Evolutionary conservation across 37 sponge, comb jelly and placozoan genomes (phyloP), one percentile per base, ranked within the genome.

Genomic region (Eunapius fragilis): DNA sequence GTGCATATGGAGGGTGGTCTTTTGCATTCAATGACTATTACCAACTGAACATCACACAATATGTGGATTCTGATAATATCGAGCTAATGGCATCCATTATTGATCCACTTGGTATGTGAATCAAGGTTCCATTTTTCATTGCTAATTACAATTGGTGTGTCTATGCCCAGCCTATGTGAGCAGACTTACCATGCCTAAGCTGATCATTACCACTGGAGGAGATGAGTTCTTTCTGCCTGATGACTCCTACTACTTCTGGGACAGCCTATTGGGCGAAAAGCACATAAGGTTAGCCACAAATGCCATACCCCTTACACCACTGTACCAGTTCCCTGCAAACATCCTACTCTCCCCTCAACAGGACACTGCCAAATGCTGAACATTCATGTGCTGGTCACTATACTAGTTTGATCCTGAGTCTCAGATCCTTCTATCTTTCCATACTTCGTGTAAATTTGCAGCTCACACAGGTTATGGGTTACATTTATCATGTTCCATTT

Each of bases 151-250:
- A n/a, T n/a, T n/a, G n/a, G n/a, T n/a, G n/a, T n/a, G n/a, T n/a
- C n/a, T n/a, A n/a, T 14, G 13, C 69, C 6, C 67, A 96, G 96
- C 78, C 14, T 96, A 96, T 71, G 74, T 76, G 2, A 89, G 95
- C 37, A 77, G 95, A 11, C 79, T 90, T 68, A 88, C 91, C 0
- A 94, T 97, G 86, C 95, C 97, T 31, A 97, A 94, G 87, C 50
- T 91, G 28, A 5, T 94, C 11, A 92, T 97, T 14, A 68, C 70
- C 71, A 86, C 97, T 49, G 88, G 93, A 38, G 97, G 97, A 34
- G 97, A 97, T 77, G 97, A 97, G 87, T 97, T 97, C 84, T 92
- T 94, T 41, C 34, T 89, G 38, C 91, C 91, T 23, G 97, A 97
- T 90, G 97, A 97, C 78, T 81, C 90, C 24, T 69, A 90, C 75